Evolutionary conservation across 1,140 invertebrate genomes (phyloP), one percentile per base, ranked within the genome.

Genomic region (Rhynchophorus ferrugineus): DNA sequence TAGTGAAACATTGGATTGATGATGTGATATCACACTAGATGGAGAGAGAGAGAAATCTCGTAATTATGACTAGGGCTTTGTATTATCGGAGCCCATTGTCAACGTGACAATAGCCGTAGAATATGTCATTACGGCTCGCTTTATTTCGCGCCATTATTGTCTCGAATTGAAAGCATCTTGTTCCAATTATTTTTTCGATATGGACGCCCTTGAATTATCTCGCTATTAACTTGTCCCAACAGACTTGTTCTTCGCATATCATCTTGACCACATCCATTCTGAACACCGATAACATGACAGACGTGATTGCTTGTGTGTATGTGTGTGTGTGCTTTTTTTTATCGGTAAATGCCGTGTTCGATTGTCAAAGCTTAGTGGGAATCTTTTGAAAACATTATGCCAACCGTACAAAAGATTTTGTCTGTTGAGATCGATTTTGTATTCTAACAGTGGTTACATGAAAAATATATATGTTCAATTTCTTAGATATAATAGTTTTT

Each of bases 301-400:
- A 50, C 38, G 39, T 43, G 48, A 50, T 50, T 50, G 48, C 38
- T 42, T 44, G 39, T n/a, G n/a, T n/a, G n/a, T n/a, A n/a, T n/a
- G n/a, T n/a, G n/a, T n/a, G n/a, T n/a, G n/a, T n/a, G n/a, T n/a
- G n/a, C 5, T 11, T 50, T 50, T 50, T 49, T 50, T 50, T 42
- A 42, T 21, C 16, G 38, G 35, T 41, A 50, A 50, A 50, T 50
- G 38, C 48, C 48, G 20, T 50, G 48, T 50, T 50, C 48, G 48
- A 50, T 50, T 50, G 48, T 50, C 48, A 50, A 50, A 50, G 41
- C 48, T 42, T 50, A 50, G 48, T 50, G 48, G 48, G 48, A 50
- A 50, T 35, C 50, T 38, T 43, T 57, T 57, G 48, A 54, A 57
- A 53, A 57, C 49, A 54, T 45, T 48, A 35, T 19, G 45, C 45